phyloP scores from a whole-genome alignment of 2,888 invertebrate genomes.

The Nephrotoma appendiculata region DNA sequence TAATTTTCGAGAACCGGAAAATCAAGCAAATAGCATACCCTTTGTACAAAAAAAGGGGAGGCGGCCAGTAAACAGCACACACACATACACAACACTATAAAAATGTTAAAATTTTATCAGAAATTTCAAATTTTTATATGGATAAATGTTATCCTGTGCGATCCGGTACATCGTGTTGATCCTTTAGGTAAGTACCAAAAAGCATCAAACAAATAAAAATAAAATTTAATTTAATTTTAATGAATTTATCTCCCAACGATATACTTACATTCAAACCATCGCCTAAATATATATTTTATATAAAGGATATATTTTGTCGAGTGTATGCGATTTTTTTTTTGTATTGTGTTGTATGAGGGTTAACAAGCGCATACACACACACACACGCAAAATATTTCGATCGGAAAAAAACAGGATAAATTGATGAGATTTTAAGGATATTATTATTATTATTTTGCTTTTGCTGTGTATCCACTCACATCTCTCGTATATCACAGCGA shows the following conservation, averaged over 20 bases:
- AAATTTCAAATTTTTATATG: background rate
- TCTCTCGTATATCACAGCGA: background rate
- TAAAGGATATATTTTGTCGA: background rate
- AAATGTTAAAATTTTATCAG: background rate
- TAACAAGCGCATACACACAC: no score
- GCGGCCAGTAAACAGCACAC: background rate
- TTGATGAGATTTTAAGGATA: background rate
- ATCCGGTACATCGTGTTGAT: constrained; percentile 1
- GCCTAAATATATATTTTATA: background rate
- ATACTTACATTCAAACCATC: background rate
- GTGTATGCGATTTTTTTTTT: background rate
- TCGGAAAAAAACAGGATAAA: background rate
- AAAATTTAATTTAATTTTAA: background rate
- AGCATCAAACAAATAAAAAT: background rate
- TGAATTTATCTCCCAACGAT: background rate
- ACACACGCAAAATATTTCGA: background rate
- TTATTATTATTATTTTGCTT: background rate
- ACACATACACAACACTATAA: background rate
- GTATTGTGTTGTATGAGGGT: background rate
- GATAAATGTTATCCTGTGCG: background rate
- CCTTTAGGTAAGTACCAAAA: background rate
- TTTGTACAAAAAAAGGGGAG: background rate
- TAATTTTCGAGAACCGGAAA: background rate
- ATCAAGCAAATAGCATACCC: background rate
- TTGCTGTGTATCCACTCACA: background rate